A percentile compares a stretch with the other conserved stretches of the same genome.
Conservation (phyloP, 2,797 vertebrate species). For the Apogon talboti region DNA sequence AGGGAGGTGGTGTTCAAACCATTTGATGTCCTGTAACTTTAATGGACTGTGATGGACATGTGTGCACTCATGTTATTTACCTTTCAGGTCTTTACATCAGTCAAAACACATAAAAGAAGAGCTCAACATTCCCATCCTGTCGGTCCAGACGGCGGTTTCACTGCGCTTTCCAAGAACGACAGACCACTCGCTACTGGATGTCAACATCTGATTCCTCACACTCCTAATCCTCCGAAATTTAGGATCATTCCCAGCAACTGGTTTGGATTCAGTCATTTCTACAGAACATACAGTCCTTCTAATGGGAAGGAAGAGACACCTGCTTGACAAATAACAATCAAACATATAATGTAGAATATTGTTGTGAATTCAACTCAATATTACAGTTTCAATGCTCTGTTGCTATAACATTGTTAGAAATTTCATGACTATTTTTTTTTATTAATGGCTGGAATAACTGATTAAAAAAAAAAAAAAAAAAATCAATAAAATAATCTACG, state of each 20-base stretch:
- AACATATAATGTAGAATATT: too few relatives aligned
- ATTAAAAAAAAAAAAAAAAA: too few relatives aligned
- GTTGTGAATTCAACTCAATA: too few relatives aligned
- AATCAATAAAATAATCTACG: too few relatives aligned
- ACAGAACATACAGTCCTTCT: background rate
- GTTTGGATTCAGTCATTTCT: conserved; percentile 21
- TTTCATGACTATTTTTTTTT: too few relatives aligned
- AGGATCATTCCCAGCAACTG: conserved; percentile 1
- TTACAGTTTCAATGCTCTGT: too few relatives aligned
- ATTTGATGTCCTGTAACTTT: conserved; percentile 18
- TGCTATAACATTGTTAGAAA: too few relatives aligned
- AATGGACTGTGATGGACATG: conserved; percentile 9
- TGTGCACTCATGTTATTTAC: conserved; percentile 28
- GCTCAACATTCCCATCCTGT: background rate
- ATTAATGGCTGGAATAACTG: too few relatives aligned
- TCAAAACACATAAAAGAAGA: conserved; percentile 6
- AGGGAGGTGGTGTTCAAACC: background rate
- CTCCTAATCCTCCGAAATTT: conserved; percentile 18
- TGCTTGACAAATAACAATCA: too few relatives aligned
- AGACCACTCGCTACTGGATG: conserved; percentile 5
- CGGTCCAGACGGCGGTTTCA: background rate
- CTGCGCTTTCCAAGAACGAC: conserved; percentile 7
- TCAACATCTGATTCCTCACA: conserved; percentile 20
- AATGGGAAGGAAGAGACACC: background rate
- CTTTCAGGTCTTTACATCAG: conserved; percentile 7